Conservation (phyloP, 2,797 vertebrate species). For the Nyctibius grandis region DNA sequence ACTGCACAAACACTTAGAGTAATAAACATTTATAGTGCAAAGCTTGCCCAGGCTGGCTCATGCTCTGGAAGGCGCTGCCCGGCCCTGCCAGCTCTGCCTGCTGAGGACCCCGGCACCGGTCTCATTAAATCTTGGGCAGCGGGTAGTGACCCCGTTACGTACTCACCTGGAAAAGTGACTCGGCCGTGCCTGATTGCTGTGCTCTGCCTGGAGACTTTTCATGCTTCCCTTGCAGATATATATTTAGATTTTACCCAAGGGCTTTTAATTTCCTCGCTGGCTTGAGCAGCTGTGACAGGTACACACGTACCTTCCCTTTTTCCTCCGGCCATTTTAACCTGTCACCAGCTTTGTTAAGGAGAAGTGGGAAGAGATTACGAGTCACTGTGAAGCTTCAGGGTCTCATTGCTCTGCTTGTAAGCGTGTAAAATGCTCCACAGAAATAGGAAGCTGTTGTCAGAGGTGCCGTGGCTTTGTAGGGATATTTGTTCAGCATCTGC, state of each 20-base stretch:
- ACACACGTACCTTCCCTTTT: background rate
- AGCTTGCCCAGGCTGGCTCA: background rate
- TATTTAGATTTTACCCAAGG: slow-evolving; percentile 27
- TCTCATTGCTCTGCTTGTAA: background rate
- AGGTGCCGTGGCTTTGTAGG: background rate
- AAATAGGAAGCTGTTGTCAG: background rate
- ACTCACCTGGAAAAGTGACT: slow-evolving; percentile 31
- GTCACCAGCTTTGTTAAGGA: background rate
- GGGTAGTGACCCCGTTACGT: background rate
- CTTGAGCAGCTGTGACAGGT: background rate
- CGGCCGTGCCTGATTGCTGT: background rate
- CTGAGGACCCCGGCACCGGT: fast-evolving
- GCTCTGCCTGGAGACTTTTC: background rate
- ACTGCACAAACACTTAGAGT: fast-evolving
- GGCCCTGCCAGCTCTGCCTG: background rate
- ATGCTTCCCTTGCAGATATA: slow-evolving; percentile 27
- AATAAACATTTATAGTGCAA: background rate
- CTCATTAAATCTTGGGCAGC: background rate
- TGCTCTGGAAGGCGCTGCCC: background rate
- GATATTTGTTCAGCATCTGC: background rate
- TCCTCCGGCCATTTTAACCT: background rate
- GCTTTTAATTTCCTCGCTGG: background rate
- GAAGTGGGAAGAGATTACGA: background rate
- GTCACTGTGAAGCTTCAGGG: background rate
- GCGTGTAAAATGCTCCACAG: fast-evolving